phyloP scores from a whole-genome alignment of 2,113 vertebrate genomes.

The Paratilapia polleni region DNA sequence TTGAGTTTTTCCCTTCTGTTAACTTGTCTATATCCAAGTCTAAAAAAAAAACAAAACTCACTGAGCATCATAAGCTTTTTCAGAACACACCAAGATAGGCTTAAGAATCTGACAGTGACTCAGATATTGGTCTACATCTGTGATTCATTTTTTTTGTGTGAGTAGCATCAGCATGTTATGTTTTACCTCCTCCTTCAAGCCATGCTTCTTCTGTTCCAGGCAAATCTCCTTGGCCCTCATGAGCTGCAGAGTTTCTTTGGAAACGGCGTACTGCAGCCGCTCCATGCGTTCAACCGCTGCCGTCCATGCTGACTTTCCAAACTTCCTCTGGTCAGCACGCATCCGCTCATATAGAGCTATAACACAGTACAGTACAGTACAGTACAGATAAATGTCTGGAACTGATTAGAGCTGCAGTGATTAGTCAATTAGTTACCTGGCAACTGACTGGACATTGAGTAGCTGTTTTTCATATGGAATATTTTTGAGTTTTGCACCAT shows the following conservation, averaged over 20 bases:
- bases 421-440: not conserved
- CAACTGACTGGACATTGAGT: not conserved
- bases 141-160: not conserved
- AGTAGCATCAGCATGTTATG: not conserved
- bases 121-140: not conserved
- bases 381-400: not conserved
- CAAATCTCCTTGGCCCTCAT: constrained; percentile 98
- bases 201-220: constrained; percentile 94
- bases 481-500: not conserved
- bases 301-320: constrained; percentile 94
- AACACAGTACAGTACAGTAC: not conserved
- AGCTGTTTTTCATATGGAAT: not conserved
- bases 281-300: constrained; percentile 95
- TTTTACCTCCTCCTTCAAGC: constrained; percentile 91
- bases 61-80: not conserved
- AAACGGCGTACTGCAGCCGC: constrained; percentile 91
- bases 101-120: not conserved
- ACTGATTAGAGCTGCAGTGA: not conserved
- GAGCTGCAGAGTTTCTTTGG: constrained; percentile 96
- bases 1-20: not conserved
- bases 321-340: constrained; percentile 94
- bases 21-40: not conserved
- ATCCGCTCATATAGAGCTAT: constrained; percentile 93
- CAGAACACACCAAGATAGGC: not conserved
- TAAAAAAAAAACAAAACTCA: not conserved